Base-by-base conservation (phyloP, 2,113 vertebrate species). In the Amblyopsis rosae region DNA sequence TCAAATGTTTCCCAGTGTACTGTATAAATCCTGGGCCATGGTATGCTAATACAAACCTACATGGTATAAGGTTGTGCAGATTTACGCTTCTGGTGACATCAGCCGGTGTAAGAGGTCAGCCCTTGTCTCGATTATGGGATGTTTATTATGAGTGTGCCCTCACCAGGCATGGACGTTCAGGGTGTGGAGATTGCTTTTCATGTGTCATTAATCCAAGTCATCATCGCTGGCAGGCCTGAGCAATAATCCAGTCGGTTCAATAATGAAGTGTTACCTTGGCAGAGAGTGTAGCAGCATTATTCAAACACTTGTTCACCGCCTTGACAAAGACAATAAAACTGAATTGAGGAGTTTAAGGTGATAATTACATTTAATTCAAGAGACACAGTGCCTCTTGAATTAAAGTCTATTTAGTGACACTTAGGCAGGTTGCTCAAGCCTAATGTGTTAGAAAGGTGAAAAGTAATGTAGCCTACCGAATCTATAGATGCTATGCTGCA, bases 191-290 rank as follows among this genome's bases (percentile, higher is more conserved):
- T 92, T 93, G 89, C 89, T 92, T 90, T 91, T 92, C 79, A 88
- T 75, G 86, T 90, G 85, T 87, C 89, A 88, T 92, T 92, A 90
- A 92, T 92, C 89, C 81, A 76, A 88, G 67, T 86, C 75, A 51
- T 90, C 82, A 85, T 84, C 46, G 82, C 85, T 87, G 82, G 84
- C 82, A 87, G 78, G 79, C 73, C 75, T 66, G 82, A 84, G 79
- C 88, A 77, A 82, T 79, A 82, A 87, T 88, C 76, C 82, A 86
- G 85, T 89, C 80, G 82, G 78, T 79, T 71, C 82, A 76, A 88
- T 91, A 91, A 91, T 92, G 78, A 87, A 91, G 86, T 87, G 84
- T 81, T 87, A 85, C 85, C 76, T 86, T 72, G 63, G 51, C 70
- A 68, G 72, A 72, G 72, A 65, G 71, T 62, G 68, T 71, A 77